Percentiles rank a stretch among this genome's conserved stretches.
These are phyloP conservation scores for Amyelois transitella DNA, from an alignment of 1,140 invertebrate genomes.

Conservation along the genomic window DNA sequence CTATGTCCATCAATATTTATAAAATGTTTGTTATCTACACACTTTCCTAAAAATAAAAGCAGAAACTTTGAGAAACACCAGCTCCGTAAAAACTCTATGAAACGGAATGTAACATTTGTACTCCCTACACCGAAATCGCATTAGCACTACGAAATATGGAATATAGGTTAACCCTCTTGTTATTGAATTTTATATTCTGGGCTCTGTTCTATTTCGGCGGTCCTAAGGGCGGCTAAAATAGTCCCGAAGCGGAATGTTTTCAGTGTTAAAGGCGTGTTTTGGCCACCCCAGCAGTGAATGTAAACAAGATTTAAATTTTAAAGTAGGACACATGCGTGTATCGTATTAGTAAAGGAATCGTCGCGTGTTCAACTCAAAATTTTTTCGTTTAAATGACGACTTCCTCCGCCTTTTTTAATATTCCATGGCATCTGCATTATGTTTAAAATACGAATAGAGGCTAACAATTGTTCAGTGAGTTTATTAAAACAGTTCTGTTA, in stretches of 20 bases:
- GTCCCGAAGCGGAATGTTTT: conserved; percentile 43
- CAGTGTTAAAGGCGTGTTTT: conserved; percentile 49
- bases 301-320: conserved; percentile 64
- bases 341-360: background rate
- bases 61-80: background rate
- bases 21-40: too few relatives aligned
- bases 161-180: conserved; percentile 37
- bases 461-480: background rate
- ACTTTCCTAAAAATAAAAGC: background rate
- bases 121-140: conserved; percentile 15
- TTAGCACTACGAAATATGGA: conserved; percentile 21
- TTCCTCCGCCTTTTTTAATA: conserved; percentile 1
- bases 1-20: too few relatives aligned
- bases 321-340: conserved; percentile 26
- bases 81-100: background rate
- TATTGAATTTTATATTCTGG: conserved; percentile 58
- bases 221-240: conserved; percentile 51
- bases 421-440: conserved; percentile 1
- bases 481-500: background rate
- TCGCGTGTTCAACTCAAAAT: conserved; percentile 4
- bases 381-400: conserved; percentile 9
- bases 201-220: conserved; percentile 54
- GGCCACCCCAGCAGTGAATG: conserved; percentile 41
- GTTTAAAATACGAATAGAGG: background rate
- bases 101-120: conserved; percentile 1